phyloP scores from a whole-genome alignment of 2,888 invertebrate species.

The Idaea aversata region DNA sequence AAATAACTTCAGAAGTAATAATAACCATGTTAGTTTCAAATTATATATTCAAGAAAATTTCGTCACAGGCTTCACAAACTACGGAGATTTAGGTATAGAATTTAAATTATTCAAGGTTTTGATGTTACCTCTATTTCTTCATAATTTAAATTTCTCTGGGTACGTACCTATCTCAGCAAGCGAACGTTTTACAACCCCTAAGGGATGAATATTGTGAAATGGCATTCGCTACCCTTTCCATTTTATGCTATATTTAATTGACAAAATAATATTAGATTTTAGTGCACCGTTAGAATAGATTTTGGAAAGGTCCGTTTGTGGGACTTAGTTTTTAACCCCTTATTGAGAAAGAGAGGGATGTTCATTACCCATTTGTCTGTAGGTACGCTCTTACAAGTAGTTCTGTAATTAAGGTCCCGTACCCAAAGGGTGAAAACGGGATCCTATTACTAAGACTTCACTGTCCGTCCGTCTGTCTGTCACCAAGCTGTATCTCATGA shows the following conservation, averaged over 20 bases:
- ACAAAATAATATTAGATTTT: conserved; percentile 11
- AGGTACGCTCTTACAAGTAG: too few relatives aligned
- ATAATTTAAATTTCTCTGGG: background rate
- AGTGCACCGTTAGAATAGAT: background rate
- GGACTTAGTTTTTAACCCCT: background rate
- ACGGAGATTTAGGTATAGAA: too few relatives aligned
- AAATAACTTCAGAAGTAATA: too few relatives aligned
- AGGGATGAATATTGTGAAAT: conserved; percentile 30
- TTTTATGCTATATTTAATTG: conserved; percentile 21
- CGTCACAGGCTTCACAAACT: too few relatives aligned
- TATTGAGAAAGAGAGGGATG: background rate
- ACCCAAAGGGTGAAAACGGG: too few relatives aligned
- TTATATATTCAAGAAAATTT: too few relatives aligned
- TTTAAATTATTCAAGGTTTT: background rate
- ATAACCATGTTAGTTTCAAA: too few relatives aligned
- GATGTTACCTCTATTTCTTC: background rate
- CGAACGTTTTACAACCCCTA: conserved; percentile 9
- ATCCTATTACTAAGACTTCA: too few relatives aligned
- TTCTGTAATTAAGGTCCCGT: too few relatives aligned
- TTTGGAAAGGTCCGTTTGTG: background rate
- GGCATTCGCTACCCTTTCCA: conserved; percentile 30
- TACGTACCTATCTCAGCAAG: background rate
- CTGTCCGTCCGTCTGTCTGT: too few relatives aligned
- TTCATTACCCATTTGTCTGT: too few relatives aligned
- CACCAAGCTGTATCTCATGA: too few relatives aligned